These are phyloP conservation scores for Phortica okadai DNA, from an alignment of 2,888 invertebrate species.

Conservation along the genomic window DNA sequence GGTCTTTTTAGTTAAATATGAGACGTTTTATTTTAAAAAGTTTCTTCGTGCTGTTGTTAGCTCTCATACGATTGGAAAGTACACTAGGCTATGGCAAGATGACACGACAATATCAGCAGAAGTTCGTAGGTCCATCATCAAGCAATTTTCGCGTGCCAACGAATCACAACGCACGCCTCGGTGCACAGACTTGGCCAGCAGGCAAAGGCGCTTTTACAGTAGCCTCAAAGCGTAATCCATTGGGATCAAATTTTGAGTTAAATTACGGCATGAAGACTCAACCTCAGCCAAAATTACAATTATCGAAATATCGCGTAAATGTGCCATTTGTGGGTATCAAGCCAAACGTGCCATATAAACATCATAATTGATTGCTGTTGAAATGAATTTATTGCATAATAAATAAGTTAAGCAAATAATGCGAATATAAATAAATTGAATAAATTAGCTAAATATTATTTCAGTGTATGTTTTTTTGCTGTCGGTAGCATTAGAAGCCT, in stretches of 20 bases:
- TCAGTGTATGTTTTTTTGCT: not conserved
- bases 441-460: slow-evolving; percentile 23
- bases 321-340: slow-evolving; percentile 3
- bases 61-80: not conserved
- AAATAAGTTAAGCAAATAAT: slow-evolving; percentile 59
- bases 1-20: not conserved
- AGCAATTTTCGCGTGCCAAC: slow-evolving; percentile 5
- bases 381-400: slow-evolving; percentile 51
- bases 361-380: not conserved
- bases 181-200: slow-evolving; percentile 42
- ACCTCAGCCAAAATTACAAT: slow-evolving; percentile 8
- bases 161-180: slow-evolving; percentile 47
- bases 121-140: slow-evolving; percentile 6
- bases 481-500: slow-evolving; percentile 37
- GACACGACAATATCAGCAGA: slow-evolving; percentile 17
- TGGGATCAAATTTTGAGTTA: slow-evolving; percentile 25
- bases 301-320: not conserved
- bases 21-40: not conserved
- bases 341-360: not conserved
- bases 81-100: not conserved
- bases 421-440: slow-evolving; percentile 20
- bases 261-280: slow-evolving; percentile 11
- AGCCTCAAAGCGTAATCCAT: slow-evolving; percentile 45
- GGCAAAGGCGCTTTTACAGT: slow-evolving; percentile 58
- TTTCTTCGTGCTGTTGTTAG: slow-evolving; percentile 9